These are phyloP conservation scores for Anthonomus grandis DNA, from an alignment of 1,140 invertebrate genomes.

Conservation along the genomic window DNA sequence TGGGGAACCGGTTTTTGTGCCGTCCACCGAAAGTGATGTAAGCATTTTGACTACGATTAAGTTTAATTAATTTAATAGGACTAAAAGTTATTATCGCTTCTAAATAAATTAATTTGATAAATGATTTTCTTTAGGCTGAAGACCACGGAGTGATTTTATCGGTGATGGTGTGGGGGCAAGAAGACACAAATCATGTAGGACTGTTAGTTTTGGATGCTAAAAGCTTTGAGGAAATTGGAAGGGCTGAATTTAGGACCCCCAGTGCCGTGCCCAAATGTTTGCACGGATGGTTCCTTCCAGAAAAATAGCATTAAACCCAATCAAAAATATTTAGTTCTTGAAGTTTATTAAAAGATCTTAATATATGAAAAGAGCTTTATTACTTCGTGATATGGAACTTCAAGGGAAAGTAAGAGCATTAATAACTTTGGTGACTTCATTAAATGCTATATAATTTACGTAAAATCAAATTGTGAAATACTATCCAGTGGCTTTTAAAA, in stretches of 20 bases:
- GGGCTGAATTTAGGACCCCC: constrained; percentile 64
- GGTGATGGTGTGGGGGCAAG: constrained; percentile 63
- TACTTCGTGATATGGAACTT: too few relatives aligned
- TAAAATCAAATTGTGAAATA: too few relatives aligned
- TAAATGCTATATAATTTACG: too few relatives aligned
- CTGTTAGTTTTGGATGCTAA: constrained; percentile 68
- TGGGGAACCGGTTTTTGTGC: constrained; percentile 85
- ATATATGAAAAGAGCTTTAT: too few relatives aligned
- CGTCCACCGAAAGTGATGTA: constrained; percentile 64
- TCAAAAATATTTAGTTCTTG: too few relatives aligned
- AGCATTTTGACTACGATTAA: constrained; percentile 13
- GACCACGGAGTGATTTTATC: constrained; percentile 74
- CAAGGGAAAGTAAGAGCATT: too few relatives aligned
- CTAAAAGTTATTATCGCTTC: neutral
- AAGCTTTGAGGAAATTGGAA: constrained; percentile 63
- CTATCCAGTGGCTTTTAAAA: too few relatives aligned
- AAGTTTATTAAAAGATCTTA: too few relatives aligned
- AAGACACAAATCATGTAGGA: constrained; percentile 59
- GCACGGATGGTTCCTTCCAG: constrained; percentile 71
- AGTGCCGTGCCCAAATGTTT: constrained; percentile 75
- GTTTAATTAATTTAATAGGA: neutral
- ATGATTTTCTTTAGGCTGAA: constrained; percentile 54
- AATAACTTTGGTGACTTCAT: too few relatives aligned
- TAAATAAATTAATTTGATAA: neutral
- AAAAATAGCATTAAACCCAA: constrained; percentile 5